A percentile compares a stretch with the other conserved stretches of the same genome.
Conservation (phyloP, 2,797 vertebrate species). For the Taeniopygia guttata region DNA sequence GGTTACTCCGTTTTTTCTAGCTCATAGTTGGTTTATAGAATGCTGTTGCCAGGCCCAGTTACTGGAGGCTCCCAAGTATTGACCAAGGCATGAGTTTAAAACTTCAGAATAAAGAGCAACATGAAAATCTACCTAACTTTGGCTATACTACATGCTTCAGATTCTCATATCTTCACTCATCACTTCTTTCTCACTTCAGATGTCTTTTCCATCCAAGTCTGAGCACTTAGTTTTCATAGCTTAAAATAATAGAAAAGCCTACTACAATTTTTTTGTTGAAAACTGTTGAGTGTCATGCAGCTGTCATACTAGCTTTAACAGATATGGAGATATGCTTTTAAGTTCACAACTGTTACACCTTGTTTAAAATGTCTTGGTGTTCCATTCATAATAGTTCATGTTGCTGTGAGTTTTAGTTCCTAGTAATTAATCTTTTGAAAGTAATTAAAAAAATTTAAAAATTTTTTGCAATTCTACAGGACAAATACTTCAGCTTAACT, state of each 20-base stretch:
- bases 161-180: not conserved
- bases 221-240: not conserved
- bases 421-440: not conserved
- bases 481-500: not conserved
- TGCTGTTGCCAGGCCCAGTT: not conserved
- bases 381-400: not conserved
- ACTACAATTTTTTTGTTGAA: not conserved
- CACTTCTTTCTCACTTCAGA: not conserved
- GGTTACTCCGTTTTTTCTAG: not conserved
- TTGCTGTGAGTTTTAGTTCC: not conserved
- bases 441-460: not conserved
- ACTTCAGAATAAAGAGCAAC: not conserved
- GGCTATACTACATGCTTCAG: not conserved
- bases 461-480: not conserved
- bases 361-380: not conserved
- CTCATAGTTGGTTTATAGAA: not conserved
- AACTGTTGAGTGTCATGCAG: not conserved
- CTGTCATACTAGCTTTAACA: not conserved
- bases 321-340: not conserved
- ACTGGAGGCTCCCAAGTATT: not conserved
- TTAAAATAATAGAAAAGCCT: not conserved
- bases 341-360: not conserved
- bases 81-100: not conserved
- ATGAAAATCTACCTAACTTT: not conserved
- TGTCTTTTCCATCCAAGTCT: not conserved